Conservation (phyloP, 2,888 invertebrate species). For the Alloscopus bannaensis region DNA sequence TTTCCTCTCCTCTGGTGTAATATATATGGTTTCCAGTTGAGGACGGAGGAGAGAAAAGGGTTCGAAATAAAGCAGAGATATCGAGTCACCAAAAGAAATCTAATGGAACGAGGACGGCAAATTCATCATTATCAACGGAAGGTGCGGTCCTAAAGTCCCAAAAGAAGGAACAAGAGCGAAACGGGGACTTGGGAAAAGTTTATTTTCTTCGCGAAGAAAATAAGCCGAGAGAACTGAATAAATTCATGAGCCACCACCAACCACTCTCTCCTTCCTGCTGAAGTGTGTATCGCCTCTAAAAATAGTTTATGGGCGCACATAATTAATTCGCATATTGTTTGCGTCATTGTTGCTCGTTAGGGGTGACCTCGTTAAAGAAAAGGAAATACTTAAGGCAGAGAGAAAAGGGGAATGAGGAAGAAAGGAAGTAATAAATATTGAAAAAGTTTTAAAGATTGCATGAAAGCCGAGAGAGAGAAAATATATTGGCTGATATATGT, state of each 20-base stretch:
- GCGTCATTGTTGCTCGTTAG: not conserved
- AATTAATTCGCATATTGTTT: conserved; percentile 42
- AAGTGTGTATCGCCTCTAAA: too few species aligned
- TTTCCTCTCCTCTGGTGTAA: too few species aligned
- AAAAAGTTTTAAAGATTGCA: too few species aligned
- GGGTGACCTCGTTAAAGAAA: not conserved
- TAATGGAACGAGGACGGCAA: conserved; percentile 14
- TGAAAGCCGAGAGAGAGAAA: too few species aligned
- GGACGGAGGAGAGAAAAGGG: conserved; percentile 8
- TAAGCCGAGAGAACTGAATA: conserved; percentile 4
- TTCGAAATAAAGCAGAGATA: conserved; percentile 38
- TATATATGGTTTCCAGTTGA: too few species aligned
- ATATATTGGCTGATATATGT: too few species aligned
- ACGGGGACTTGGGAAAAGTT: not conserved
- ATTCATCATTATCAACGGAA: conserved; percentile 57
- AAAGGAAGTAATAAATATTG: too few species aligned
- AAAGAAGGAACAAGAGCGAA: too few species aligned
- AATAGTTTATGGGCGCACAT: not conserved
- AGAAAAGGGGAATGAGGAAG: conserved; percentile 3
- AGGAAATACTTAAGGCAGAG: not conserved
- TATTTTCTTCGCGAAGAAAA: conserved; percentile 15
- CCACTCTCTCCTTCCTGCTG: too few species aligned
- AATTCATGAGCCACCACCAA: too few species aligned
- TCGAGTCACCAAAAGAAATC: conserved; percentile 24
- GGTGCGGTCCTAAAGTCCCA: conserved; percentile 21